Evolutionary conservation across 2,888 invertebrate genomes (phyloP).

Genomic region (Meliscaeva auricollis): DNA sequence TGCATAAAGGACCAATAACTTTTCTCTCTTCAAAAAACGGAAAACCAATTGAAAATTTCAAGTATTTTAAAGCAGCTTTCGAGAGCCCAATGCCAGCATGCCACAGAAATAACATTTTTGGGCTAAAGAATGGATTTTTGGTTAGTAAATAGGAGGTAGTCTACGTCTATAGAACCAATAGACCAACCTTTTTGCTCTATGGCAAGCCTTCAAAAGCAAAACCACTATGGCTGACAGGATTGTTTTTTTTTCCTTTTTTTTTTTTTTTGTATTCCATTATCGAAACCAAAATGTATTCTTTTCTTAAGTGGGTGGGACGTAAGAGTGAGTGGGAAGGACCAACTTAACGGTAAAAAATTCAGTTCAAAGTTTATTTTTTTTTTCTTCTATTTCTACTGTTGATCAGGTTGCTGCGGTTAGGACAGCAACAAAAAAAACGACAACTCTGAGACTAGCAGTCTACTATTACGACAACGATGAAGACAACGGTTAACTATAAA

Average conservation of each 20-base stretch:
- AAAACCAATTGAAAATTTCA: slow-evolving; percentile 72
- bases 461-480: background rate
- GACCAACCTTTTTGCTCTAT: background rate
- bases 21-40: slow-evolving; percentile 48
- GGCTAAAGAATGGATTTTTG: slow-evolving; percentile 49
- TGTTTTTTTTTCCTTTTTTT: slow-evolving; percentile 15
- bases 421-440: background rate
- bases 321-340: slow-evolving; percentile 15
- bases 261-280: slow-evolving; percentile 63
- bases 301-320: slow-evolving; percentile 32
- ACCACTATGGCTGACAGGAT: slow-evolving; percentile 40
- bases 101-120: slow-evolving; percentile 62
- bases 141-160: slow-evolving; percentile 5
- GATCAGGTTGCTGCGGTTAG: slow-evolving; percentile 41
- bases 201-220: slow-evolving; percentile 27
- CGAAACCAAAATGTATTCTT: slow-evolving; percentile 60
- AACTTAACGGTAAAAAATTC: slow-evolving; percentile 46
- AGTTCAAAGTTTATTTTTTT: slow-evolving; percentile 15
- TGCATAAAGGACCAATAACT: slow-evolving; percentile 69
- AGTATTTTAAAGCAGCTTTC: slow-evolving; percentile 52
- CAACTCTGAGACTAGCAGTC: background rate
- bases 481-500: background rate
- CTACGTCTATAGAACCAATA: background rate
- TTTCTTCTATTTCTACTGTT: slow-evolving; percentile 26
- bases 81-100: slow-evolving; percentile 4